phyloP scores from a whole-genome alignment of 2,113 vertebrate species.

The Sylvia atricapilla region DNA sequence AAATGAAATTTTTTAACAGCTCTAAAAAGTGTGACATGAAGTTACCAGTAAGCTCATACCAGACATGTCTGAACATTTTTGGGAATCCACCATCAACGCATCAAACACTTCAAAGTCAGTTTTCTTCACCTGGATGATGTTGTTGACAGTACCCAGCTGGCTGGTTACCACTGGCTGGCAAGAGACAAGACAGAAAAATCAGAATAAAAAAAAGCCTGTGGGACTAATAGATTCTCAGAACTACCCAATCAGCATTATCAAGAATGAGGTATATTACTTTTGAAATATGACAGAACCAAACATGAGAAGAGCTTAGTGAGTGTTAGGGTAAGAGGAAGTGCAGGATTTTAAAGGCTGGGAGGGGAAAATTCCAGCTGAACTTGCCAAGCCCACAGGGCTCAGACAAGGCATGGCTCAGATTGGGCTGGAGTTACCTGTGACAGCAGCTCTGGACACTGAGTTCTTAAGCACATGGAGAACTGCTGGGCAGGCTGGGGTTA shows the following conservation, averaged over 20 bases:
- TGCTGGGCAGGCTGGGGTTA: not conserved
- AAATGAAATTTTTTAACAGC: not conserved
- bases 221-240: not conserved
- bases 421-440: not conserved
- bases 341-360: not conserved
- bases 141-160: constrained; percentile 93
- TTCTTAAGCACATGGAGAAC: not conserved
- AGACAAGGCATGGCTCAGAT: not conserved
- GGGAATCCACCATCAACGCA: constrained; percentile 92
- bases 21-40: not conserved
- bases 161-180: constrained; percentile 86
- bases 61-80: constrained; percentile 88
- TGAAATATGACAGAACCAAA: not conserved
- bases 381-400: not conserved
- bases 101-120: constrained; percentile 98
- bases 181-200: constrained; percentile 35
- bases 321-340: not conserved
- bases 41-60: constrained; percentile 74
- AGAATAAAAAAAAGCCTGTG: not conserved
- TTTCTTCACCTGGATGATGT: constrained; percentile 91
- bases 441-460: not conserved
- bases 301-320: not conserved
- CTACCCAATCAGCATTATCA: not conserved
- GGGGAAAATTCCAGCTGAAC: not conserved
- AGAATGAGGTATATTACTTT: not conserved